Evolutionary conservation across 2,797 vertebrate species (phyloP).

Genomic region (Xyrichtys novacula): DNA sequence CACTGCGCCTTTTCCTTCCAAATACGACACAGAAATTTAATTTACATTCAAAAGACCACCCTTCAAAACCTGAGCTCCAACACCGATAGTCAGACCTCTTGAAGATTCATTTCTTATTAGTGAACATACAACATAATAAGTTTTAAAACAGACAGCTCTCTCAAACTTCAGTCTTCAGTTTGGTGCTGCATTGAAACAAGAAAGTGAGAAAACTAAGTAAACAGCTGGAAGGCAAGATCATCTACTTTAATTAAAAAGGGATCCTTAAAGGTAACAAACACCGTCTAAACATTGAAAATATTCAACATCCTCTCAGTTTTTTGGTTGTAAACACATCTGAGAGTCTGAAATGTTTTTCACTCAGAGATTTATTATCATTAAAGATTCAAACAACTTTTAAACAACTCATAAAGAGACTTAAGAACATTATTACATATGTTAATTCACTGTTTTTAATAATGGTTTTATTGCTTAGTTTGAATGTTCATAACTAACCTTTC

Average conservation of each 20-base stretch:
- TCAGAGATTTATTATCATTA: background rate
- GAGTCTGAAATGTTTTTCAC: background rate
- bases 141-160: background rate
- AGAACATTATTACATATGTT: background rate
- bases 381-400: background rate
- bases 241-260: background rate
- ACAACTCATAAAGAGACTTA: background rate
- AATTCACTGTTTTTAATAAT: conserved; percentile 6
- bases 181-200: background rate
- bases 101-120: background rate
- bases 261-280: background rate
- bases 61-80: conserved; percentile 16
- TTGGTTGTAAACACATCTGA: background rate
- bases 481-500: background rate
- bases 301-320: background rate
- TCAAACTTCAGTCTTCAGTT: background rate
- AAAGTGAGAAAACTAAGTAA: background rate
- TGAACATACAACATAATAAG: no score
- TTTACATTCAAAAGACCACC: conserved; percentile 54
- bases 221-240: background rate
- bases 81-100: background rate
- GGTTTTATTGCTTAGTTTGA: background rate
- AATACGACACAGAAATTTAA: conserved; percentile 51
- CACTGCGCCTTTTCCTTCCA: conserved; percentile 39
- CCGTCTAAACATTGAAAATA: background rate